A percentile compares a stretch with the other conserved stretches of the same genome.
These are phyloP conservation scores for Rhinopomastus cyanomelas DNA, from an alignment of 2,113 vertebrate species.

Conservation along the genomic window DNA sequence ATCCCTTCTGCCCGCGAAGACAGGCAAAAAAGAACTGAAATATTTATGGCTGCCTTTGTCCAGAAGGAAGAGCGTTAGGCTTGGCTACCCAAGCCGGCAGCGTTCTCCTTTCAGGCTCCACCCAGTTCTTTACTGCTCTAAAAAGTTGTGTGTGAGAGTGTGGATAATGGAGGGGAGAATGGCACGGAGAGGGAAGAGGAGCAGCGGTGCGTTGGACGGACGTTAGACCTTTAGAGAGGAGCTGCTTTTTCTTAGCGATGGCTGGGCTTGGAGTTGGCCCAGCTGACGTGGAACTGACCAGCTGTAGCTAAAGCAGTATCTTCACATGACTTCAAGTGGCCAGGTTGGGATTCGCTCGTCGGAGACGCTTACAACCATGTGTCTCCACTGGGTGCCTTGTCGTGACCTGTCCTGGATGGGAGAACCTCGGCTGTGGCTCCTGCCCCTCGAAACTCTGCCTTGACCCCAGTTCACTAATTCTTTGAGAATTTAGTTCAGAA, in stretches of 20 bases:
- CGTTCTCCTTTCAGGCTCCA: not conserved
- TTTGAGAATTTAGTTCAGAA: not conserved
- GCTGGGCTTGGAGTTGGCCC: not conserved
- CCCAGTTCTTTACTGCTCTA: not conserved
- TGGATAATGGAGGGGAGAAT: not conserved
- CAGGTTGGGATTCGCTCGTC: not conserved
- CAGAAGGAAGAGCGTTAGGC: not conserved
- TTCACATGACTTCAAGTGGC: not conserved
- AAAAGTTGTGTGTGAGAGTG: not conserved
- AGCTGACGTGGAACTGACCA: accelerated
- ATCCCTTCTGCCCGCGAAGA: not conserved
- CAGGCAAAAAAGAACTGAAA: not conserved
- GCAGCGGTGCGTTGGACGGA: not conserved
- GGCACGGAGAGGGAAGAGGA: not conserved
- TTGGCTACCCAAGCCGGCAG: not conserved
- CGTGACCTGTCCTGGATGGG: not conserved
- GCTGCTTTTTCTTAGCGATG: not conserved
- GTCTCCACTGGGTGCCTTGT: not conserved
- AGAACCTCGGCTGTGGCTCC: not conserved
- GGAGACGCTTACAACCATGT: not conserved
- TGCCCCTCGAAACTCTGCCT: not conserved
- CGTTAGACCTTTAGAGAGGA: not conserved
- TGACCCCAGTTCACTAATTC: not conserved
- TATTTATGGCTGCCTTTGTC: not conserved
- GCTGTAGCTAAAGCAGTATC: not conserved